Percentiles rank a stretch among this genome's conserved stretches.
These are phyloP conservation scores for Harmothoe impar DNA, from an alignment of 2,888 invertebrate genomes.

Conservation along the genomic window DNA sequence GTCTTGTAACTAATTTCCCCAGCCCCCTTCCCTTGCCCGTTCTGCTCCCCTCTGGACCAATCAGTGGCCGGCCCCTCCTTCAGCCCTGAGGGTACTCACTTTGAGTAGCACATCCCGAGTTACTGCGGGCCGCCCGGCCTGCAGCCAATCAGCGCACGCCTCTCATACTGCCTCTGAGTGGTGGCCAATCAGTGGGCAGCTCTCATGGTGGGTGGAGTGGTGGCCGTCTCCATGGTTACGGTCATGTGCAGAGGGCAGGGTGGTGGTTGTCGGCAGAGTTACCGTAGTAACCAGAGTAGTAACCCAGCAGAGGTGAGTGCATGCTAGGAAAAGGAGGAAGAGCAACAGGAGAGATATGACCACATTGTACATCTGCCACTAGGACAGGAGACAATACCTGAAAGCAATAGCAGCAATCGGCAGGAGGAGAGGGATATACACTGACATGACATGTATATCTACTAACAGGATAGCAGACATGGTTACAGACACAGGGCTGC, in stretches of 20 bases:
- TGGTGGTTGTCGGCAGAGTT: neutral
- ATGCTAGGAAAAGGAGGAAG: too few species aligned
- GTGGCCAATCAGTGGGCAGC: neutral
- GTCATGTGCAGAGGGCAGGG: constrained; percentile 5
- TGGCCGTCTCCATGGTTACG: neutral
- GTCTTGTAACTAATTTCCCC: constrained; percentile 1
- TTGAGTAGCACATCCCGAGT: neutral
- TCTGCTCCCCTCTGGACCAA: neutral
- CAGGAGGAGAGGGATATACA: too few species aligned
- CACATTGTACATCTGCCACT: too few species aligned
- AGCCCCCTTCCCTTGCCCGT: neutral
- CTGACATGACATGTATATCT: too few species aligned
- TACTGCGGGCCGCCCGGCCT: neutral
- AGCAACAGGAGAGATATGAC: too few species aligned
- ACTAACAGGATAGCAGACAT: too few species aligned
- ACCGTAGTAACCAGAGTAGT: neutral
- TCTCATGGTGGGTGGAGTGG: neutral
- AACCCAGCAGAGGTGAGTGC: too few species aligned
- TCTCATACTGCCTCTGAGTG: constrained; percentile 20
- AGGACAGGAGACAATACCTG: too few species aligned
- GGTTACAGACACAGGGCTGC: too few species aligned
- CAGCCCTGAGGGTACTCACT: constrained; percentile 1
- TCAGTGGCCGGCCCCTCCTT: neutral
- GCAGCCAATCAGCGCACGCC: neutral
- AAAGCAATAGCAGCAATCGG: too few species aligned